Evolutionary conservation across 2,113 vertebrate genomes (phyloP), one percentile per base, ranked within the genome.

Genomic region (Monarcha castaneiventris): DNA sequence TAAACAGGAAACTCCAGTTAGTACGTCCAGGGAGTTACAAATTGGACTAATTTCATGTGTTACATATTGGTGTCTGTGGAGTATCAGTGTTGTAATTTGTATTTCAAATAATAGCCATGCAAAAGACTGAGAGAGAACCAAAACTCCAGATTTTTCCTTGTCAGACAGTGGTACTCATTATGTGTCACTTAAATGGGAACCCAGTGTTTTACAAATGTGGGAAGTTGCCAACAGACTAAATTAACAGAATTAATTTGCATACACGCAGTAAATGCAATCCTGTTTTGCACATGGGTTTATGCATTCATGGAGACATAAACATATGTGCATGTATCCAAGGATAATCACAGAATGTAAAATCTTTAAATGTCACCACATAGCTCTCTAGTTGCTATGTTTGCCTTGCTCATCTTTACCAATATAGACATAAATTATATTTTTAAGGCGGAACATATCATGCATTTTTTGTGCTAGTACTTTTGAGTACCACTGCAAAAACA

Each of bases 121-220:
- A 4, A 21, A 80, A 58, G 62, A 56, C 77, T 39, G 46, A 59
- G 3, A 43, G 61, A 68, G 56, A 95, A 39, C 22, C 39, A 68
- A n/a, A 92, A 29, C 37, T 89, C 49, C 14, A 29, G 22, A 17
- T 90, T 78, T 56, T 71, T 71, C 55, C 39, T 62, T 86, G 85
- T 93, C 76, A 56, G 68, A 90, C 92, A 68, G 85, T 90, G 95
- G 85, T 96, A 81, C 85, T 96, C 90, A n/a, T 87, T 46, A 84
- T 20, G 39, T 55, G 69, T 91, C 80, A 48, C 61, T 81, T 79
- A 59, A 79, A 39, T 29, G 55, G 68, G 35, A 75, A 18, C 66
- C 21, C 39, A 12, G 0, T 35, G 62, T 72, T 63, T 56, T 43
- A 46, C 33, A 51, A 41, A n/a, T 33, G 58, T 75, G 77, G 74